Conservation (phyloP, 2,797 vertebrate genomes). For the Xyrichtys novacula region DNA sequence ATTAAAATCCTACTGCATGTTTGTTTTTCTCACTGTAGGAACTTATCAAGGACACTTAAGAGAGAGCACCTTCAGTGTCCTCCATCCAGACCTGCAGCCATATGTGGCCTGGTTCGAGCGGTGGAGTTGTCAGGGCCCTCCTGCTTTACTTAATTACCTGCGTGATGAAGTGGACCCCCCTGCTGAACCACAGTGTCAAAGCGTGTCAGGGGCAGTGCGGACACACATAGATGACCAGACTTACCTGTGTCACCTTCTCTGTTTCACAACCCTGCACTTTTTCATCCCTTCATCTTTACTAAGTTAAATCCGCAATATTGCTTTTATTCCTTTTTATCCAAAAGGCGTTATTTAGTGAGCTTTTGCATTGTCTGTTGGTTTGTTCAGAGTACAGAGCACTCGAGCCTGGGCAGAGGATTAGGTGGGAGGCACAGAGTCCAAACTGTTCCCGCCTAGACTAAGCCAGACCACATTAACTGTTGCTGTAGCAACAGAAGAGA, state of each 20-base stretch:
- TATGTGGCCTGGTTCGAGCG: conserved; percentile 58
- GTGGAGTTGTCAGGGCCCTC: conserved; percentile 45
- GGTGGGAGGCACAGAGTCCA: conserved; percentile 43
- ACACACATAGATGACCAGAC: conserved; percentile 34
- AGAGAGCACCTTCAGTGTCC: conserved; percentile 60
- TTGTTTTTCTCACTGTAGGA: conserved; percentile 29
- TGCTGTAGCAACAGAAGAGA: conserved; percentile 62
- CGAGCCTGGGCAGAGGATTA: conserved; percentile 15
- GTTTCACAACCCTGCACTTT: conserved; percentile 12
- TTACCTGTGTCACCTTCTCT: conserved; percentile 36
- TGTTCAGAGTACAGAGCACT: conserved; percentile 15
- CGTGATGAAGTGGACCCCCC: conserved; percentile 56
- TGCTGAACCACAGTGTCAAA: conserved; percentile 47
- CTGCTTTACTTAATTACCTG: conserved; percentile 71
- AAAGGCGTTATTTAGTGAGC: conserved; percentile 7
- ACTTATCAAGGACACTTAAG: conserved; percentile 31
- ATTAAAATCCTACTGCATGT: conserved; percentile 1
- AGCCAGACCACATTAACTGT: conserved; percentile 57
- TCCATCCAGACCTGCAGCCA: conserved; percentile 60
- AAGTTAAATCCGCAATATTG: conserved; percentile 8
- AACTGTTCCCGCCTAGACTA: conserved; percentile 51
- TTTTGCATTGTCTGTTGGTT: conserved; percentile 20
- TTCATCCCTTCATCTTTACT: background rate
- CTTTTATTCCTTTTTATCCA: conserved; percentile 5
- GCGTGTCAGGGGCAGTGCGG: conserved; percentile 53